Evolutionary conservation across 2,797 vertebrate genomes (phyloP).

Genomic region (Leucoraja ocellata): DNA sequence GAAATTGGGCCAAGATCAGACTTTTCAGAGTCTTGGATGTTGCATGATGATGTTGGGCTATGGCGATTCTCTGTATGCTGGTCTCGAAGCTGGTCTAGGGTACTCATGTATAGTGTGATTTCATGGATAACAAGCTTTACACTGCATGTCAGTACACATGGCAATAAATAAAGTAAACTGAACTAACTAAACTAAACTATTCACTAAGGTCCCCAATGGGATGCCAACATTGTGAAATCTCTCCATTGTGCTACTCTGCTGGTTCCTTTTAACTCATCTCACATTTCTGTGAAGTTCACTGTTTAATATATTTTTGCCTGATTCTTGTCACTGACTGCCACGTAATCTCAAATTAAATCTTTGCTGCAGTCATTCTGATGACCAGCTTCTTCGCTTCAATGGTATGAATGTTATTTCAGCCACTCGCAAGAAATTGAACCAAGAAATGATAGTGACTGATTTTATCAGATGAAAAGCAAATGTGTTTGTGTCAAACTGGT

Average conservation of each 20-base stretch:
- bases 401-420: background rate
- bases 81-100: no score
- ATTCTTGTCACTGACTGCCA: background rate
- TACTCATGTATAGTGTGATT: no score
- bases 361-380: background rate
- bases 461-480: background rate
- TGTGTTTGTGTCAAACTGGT: background rate
- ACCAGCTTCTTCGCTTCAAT: background rate
- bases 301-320: background rate
- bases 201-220: background rate
- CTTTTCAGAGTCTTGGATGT: no score
- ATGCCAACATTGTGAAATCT: background rate
- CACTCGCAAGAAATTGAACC: background rate
- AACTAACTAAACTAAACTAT: no score
- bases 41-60: no score
- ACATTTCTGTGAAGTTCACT: background rate
- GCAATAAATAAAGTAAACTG: no score
- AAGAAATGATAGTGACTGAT: background rate
- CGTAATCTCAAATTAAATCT: background rate
- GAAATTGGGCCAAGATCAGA: no score
- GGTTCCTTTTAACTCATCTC: background rate
- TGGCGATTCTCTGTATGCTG: no score
- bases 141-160: no score
- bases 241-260: background rate
- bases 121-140: no score